Evolutionary conservation across 1,140 invertebrate genomes (phyloP).

Genomic region (Rhopalosiphum padi): DNA sequence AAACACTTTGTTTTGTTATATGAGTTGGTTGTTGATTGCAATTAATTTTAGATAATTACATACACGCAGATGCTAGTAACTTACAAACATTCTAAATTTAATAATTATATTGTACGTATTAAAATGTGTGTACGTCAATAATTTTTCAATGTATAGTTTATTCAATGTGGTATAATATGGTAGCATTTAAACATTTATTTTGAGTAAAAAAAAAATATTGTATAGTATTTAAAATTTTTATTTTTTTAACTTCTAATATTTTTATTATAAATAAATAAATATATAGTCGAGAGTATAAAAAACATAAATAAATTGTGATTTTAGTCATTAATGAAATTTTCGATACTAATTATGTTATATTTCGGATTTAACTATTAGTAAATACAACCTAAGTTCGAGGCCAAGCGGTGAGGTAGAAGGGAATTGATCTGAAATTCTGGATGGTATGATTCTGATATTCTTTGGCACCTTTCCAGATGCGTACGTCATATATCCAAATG

Average conservation of each 20-base stretch:
- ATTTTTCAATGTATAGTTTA: too few species aligned
- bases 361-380: not conserved
- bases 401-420: not conserved
- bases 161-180: too few species aligned
- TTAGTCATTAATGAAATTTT: not conserved
- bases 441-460: not conserved
- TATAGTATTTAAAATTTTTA: too few species aligned
- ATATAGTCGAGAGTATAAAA: not conserved
- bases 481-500: not conserved
- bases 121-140: too few species aligned
- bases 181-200: too few species aligned
- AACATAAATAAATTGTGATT: not conserved
- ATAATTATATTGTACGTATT: too few species aligned
- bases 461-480: not conserved
- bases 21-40: too few species aligned
- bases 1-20: too few species aligned
- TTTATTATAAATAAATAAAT: not conserved
- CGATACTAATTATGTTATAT: not conserved
- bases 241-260: not conserved
- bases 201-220: too few species aligned
- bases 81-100: too few species aligned
- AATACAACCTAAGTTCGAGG: not conserved
- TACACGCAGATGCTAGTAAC: too few species aligned
- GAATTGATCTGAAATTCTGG: not conserved
- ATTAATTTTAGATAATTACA: too few species aligned